Evolutionary conservation across 37 sponge, comb jelly and placozoan species (phyloP).

Genomic region (Lycopodina hypogea): DNA sequence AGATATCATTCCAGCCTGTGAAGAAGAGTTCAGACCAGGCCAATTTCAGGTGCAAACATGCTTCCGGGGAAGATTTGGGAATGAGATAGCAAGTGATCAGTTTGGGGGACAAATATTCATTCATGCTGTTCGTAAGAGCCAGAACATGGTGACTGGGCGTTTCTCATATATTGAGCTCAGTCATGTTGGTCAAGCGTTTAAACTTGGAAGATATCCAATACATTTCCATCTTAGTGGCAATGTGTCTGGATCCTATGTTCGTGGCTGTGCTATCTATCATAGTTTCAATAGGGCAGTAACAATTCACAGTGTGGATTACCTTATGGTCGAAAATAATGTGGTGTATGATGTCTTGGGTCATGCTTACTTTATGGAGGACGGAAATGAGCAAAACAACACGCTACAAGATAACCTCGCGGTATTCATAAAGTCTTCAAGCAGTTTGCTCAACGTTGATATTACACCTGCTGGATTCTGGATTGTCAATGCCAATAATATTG

Average conservation of each 20-base stretch:
- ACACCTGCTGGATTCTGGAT: constrained; percentile 96
- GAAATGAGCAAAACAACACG: constrained; percentile 77
- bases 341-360: constrained; percentile 89
- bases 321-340: constrained; percentile 92
- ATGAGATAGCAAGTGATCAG: constrained; percentile 71
- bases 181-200: constrained; percentile 93
- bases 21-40: constrained; percentile 76
- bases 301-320: constrained; percentile 87
- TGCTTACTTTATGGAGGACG: constrained; percentile 94
- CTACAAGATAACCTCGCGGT: constrained; percentile 89
- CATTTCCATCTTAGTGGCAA: constrained; percentile 95
- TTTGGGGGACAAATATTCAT: constrained; percentile 97
- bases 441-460: constrained; percentile 93
- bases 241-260: constrained; percentile 82
- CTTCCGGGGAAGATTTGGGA: constrained; percentile 88
- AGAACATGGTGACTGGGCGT: constrained; percentile 61
- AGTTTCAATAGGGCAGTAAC: constrained; percentile 96
- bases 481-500: constrained; percentile 85
- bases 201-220: constrained; percentile 94
- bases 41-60: constrained; percentile 93
- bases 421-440: constrained; percentile 83
- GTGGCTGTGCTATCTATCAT: constrained; percentile 91
- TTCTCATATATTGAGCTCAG: constrained; percentile 86
- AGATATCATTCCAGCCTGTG: constrained; percentile 59
- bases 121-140: constrained; percentile 57